phyloP scores from a whole-genome alignment of 2,113 vertebrate genomes.

The Phyllostomus discolor region DNA sequence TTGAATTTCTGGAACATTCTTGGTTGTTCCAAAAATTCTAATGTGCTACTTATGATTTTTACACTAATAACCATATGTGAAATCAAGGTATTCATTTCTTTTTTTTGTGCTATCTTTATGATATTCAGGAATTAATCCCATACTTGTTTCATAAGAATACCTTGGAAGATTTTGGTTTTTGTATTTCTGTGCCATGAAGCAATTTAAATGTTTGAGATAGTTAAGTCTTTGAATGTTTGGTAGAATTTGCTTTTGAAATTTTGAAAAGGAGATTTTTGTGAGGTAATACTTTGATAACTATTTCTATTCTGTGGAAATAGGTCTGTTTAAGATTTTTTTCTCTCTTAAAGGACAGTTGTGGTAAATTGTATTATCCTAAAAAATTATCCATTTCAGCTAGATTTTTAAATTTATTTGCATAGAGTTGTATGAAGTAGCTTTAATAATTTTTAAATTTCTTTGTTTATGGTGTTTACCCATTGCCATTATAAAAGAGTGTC shows the following conservation, averaged over 20 bases:
- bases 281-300: neutral
- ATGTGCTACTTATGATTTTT: neutral
- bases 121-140: neutral
- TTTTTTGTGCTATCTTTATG: neutral
- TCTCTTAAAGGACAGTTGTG: neutral
- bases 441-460: neutral
- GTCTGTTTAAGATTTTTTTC: neutral
- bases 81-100: neutral
- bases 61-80: neutral
- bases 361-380: neutral
- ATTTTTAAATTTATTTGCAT: neutral
- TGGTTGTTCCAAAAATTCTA: neutral
- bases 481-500: constrained; percentile 15
- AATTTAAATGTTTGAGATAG: neutral
- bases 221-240: neutral
- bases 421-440: neutral
- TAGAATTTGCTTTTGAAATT: neutral
- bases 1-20: neutral
- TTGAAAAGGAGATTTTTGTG: neutral
- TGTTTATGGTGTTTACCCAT: neutral
- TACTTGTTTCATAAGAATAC: neutral
- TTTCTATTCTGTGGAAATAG: neutral
- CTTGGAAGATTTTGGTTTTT: neutral
- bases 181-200: neutral
- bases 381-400: neutral